Conservation (phyloP, 2,113 vertebrate genomes). For the Sylvilagus bachmani region DNA sequence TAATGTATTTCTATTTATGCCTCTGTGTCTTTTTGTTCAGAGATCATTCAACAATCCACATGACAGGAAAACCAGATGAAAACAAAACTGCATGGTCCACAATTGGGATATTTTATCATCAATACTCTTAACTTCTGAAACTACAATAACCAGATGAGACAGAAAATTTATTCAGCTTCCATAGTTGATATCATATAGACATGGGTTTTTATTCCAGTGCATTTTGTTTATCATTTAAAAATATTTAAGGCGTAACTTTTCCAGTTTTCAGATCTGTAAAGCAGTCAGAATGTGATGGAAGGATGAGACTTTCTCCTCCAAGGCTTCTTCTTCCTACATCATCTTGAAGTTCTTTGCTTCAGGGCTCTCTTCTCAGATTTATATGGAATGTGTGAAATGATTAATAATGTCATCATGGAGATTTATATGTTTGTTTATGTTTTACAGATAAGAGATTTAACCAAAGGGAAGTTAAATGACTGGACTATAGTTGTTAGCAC, state of each 20-base stretch:
- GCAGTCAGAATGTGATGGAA: neutral
- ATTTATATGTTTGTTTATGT: conserved; percentile 46
- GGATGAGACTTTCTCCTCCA: neutral
- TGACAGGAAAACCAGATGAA: neutral
- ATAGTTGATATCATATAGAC: neutral
- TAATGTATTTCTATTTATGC: conserved; percentile 8
- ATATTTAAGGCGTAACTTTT: neutral
- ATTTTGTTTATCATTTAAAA: conserved; percentile 35
- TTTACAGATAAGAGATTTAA: conserved; percentile 42
- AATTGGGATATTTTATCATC: neutral
- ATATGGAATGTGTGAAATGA: neutral
- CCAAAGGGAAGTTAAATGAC: conserved; percentile 1
- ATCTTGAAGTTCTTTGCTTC: neutral
- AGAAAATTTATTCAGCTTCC: neutral
- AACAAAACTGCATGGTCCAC: neutral
- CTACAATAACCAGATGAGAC: neutral
- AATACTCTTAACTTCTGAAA: neutral
- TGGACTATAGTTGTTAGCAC: neutral
- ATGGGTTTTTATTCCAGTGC: neutral
- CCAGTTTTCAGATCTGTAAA: neutral
- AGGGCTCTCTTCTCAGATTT: neutral
- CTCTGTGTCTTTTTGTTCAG: neutral
- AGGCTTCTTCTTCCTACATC: neutral
- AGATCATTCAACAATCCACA: neutral
- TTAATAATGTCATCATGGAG: conserved; percentile 31